Evolutionary conservation across 2,113 vertebrate species (phyloP).

Genomic region (Myotis brandtii): DNA sequence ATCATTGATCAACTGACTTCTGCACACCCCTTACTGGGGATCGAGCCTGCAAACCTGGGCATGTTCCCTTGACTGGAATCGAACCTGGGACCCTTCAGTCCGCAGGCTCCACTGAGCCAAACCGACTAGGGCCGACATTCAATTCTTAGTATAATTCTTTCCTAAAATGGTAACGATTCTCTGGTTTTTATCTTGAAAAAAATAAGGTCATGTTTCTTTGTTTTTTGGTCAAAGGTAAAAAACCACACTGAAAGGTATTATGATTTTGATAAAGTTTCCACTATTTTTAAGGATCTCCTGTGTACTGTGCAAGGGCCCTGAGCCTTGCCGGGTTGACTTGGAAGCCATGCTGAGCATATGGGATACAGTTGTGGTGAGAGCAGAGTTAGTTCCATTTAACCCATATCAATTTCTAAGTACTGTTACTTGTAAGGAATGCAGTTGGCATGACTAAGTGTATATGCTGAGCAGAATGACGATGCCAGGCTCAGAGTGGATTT

Average conservation of each 20-base stretch:
- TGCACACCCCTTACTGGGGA: no score
- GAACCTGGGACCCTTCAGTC: no score
- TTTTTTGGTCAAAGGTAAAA: neutral
- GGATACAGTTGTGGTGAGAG: neutral
- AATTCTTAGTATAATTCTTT: neutral
- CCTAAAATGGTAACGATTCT: neutral
- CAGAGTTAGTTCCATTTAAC: neutral
- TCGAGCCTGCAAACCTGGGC: no score
- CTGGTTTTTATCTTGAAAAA: conserved; percentile 14
- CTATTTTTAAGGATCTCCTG: neutral
- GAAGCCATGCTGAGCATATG: neutral
- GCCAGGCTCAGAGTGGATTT: neutral
- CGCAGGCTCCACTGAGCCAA: no score
- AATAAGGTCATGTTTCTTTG: neutral
- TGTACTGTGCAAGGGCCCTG: neutral
- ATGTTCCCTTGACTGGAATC: no score
- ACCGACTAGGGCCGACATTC: no score
- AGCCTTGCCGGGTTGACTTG: conserved; percentile 17
- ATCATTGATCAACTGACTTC: no score
- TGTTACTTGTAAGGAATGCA: neutral
- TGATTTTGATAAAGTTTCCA: neutral
- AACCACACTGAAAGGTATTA: neutral
- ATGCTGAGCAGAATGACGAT: neutral
- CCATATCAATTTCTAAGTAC: neutral
- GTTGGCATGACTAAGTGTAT: neutral